phyloP scores from a whole-genome alignment of 1,140 invertebrate species.

The Matsumurasca onukii region DNA sequence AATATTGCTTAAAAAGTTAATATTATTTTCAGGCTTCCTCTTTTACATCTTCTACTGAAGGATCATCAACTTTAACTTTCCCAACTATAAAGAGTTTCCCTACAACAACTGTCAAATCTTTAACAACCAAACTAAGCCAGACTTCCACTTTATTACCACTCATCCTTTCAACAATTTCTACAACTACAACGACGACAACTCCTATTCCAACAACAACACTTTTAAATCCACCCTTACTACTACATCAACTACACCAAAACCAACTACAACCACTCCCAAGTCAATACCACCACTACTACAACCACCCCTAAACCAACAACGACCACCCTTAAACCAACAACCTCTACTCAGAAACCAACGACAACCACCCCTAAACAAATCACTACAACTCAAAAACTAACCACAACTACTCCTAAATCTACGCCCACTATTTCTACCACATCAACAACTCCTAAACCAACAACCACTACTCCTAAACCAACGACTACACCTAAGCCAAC shows the following conservation, averaged over 20 bases:
- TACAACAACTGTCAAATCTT: conserved; percentile 3
- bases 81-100: conserved; percentile 8
- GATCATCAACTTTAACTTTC: neutral
- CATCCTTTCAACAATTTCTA: no score
- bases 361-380: conserved; percentile 17
- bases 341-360: conserved; percentile 28
- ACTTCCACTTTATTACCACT: neutral
- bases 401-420: conserved; percentile 12
- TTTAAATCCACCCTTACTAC: conserved; percentile 15
- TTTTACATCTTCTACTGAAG: conserved; percentile 1
- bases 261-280: conserved; percentile 27
- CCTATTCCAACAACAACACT: conserved; percentile 27
- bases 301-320: conserved; percentile 15
- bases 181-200: conserved; percentile 18
- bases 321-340: conserved; percentile 29
- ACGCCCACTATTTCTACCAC: conserved; percentile 16
- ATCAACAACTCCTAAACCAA: conserved; percentile 22
- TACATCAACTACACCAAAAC: conserved; percentile 22
- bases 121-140: neutral
- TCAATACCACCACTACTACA: conserved; percentile 11
- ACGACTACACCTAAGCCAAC: conserved; percentile 30
- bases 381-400: conserved; percentile 23
- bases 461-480: conserved; percentile 11
- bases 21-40: conserved; percentile 19
- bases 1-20: neutral